Evolutionary conservation across 2,888 invertebrate species (phyloP).

Genomic region (Anoncus sp.): DNA sequence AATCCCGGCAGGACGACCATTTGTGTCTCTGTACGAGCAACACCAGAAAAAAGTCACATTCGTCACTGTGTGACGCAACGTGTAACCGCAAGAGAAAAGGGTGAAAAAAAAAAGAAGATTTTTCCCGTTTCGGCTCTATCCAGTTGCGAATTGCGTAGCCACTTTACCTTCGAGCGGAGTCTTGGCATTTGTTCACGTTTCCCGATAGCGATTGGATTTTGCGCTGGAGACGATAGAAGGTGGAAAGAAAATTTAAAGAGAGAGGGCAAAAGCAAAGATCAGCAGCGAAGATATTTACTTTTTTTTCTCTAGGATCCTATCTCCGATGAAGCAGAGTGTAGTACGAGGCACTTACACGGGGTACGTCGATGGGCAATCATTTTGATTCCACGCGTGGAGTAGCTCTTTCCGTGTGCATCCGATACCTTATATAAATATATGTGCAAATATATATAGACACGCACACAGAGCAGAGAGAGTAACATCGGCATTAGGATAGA

Average conservation of each 20-base stretch:
- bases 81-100: neutral
- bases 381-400: conserved; percentile 57
- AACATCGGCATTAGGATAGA: conserved; percentile 51
- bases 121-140: conserved; percentile 22
- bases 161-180: neutral
- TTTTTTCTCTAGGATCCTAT: conserved; percentile 50
- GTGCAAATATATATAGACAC: neutral
- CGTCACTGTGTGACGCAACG: conserved; percentile 29
- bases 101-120: neutral
- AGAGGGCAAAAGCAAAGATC: conserved; percentile 31
- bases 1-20: conserved; percentile 10
- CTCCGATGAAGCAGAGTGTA: conserved; percentile 42
- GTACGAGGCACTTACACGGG: conserved; percentile 38
- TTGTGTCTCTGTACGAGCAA: conserved; percentile 4
- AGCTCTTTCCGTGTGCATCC: conserved; percentile 7
- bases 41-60: conserved; percentile 37
- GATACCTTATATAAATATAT: conserved; percentile 14
- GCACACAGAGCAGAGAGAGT: neutral
- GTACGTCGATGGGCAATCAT: conserved; percentile 57
- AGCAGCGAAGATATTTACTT: conserved; percentile 54
- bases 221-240: conserved; percentile 3
- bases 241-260: conserved; percentile 31
- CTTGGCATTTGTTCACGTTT: conserved; percentile 55
- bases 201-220: conserved; percentile 49
- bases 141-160: conserved; percentile 14